These are phyloP conservation scores for Stichodactyla mertensii DNA, from an alignment of 64 coral and sea anemone genomes.

Conservation along the genomic window DNA sequence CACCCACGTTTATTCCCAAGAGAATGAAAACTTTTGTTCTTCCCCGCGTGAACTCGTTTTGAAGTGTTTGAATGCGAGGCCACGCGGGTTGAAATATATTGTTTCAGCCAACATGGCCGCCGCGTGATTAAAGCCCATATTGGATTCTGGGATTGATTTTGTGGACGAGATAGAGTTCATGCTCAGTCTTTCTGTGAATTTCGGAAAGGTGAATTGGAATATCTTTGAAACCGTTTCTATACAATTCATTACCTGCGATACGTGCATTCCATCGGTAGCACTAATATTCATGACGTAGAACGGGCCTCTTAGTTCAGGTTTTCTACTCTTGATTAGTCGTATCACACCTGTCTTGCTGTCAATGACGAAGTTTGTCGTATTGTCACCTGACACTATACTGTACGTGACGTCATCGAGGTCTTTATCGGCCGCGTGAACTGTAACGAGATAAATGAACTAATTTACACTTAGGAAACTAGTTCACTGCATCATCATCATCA, in stretches of 20 bases:
- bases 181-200: too few species aligned
- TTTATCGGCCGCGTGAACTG: conserved; percentile 81
- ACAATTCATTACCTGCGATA: conserved; percentile 19
- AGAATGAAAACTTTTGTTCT: too few species aligned
- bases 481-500: too few species aligned
- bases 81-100: too few species aligned
- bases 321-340: conserved; percentile 34
- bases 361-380: conserved; percentile 79
- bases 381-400: conserved; percentile 75
- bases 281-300: conserved; percentile 76
- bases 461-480: background rate
- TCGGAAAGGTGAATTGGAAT: background rate
- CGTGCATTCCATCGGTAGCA: conserved; percentile 77
- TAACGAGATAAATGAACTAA: background rate
- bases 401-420: conserved; percentile 76
- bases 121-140: too few species aligned
- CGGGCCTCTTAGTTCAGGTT: conserved; percentile 49
- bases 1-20: too few species aligned
- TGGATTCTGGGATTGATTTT: too few species aligned
- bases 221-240: background rate
- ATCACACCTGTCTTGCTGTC: conserved; percentile 79
- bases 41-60: too few species aligned
- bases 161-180: too few species aligned
- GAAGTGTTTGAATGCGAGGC: too few species aligned
- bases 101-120: too few species aligned